Evolutionary conservation across 2,888 invertebrate genomes (phyloP).

Genomic region (Smittia sp.): DNA sequence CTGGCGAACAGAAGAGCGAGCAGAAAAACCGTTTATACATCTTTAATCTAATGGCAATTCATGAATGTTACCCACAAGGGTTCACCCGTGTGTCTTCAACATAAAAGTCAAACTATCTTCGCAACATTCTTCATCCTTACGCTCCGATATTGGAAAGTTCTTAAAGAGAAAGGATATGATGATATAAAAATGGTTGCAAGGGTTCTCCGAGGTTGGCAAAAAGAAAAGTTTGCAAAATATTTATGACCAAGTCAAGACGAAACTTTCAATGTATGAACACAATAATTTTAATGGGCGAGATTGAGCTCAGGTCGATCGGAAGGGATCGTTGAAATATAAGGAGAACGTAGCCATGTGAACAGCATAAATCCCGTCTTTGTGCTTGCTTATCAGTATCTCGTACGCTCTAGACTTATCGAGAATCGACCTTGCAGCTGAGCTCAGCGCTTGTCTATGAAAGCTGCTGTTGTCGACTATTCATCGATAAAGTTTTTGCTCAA

Average conservation of each 20-base stretch:
- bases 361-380: no score
- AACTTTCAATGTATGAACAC: no score
- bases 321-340: no score
- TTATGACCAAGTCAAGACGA: background rate
- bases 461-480: no score
- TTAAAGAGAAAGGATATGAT: background rate
- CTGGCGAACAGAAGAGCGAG: background rate
- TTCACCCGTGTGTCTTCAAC: background rate
- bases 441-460: no score
- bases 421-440: no score
- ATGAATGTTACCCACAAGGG: background rate
- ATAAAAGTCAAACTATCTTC: constrained; percentile 5
- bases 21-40: constrained; percentile 26
- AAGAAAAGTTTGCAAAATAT: background rate
- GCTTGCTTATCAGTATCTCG: no score
- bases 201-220: background rate
- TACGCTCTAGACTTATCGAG: no score
- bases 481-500: no score
- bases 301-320: no score
- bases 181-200: background rate
- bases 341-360: no score
- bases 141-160: background rate
- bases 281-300: no score
- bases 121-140: background rate
- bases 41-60: constrained; percentile 35